phyloP scores from a whole-genome alignment of 2,888 invertebrate genomes.

The Zygaena filipendulae region DNA sequence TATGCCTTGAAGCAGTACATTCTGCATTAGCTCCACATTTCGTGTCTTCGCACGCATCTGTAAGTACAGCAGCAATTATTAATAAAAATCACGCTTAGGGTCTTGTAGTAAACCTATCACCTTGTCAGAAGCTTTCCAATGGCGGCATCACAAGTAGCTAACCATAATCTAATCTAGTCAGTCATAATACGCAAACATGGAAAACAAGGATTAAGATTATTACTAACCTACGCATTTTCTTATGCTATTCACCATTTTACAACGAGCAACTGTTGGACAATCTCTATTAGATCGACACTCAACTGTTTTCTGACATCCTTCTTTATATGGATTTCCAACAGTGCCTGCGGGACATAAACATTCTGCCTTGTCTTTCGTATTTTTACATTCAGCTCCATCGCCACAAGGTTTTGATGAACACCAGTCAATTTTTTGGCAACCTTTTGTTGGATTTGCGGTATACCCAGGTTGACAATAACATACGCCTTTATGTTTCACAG shows the following conservation, averaged over 20 bases:
- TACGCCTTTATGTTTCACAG: slow-evolving; percentile 81
- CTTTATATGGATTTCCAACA: slow-evolving; percentile 86
- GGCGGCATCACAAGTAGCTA: no score
- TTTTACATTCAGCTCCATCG: slow-evolving; percentile 82
- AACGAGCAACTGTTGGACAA: slow-evolving; percentile 84
- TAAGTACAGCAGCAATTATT: slow-evolving; percentile 21
- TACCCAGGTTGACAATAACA: slow-evolving; percentile 88
- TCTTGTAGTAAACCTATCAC: no score
- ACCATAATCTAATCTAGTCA: no score
- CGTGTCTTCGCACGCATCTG: slow-evolving; percentile 81
- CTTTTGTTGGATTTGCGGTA: slow-evolving; percentile 79
- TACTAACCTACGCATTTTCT: slow-evolving; percentile 79
- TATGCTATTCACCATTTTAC: slow-evolving; percentile 75
- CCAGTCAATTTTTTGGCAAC: slow-evolving; percentile 81
- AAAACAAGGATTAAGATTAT: no score
- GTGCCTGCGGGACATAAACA: slow-evolving; percentile 83
- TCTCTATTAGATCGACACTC: slow-evolving; percentile 84
- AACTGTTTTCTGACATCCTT: slow-evolving; percentile 83
- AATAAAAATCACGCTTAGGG: no score
- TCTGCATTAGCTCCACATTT: slow-evolving; percentile 87
- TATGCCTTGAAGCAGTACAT: slow-evolving; percentile 81
- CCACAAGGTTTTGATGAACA: slow-evolving; percentile 84
- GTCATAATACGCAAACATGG: no score
- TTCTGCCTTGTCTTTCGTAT: slow-evolving; percentile 81
- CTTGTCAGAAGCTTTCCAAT: no score